Evolutionary conservation across 2,113 vertebrate genomes (phyloP).

Genomic region (Upupa epops): DNA sequence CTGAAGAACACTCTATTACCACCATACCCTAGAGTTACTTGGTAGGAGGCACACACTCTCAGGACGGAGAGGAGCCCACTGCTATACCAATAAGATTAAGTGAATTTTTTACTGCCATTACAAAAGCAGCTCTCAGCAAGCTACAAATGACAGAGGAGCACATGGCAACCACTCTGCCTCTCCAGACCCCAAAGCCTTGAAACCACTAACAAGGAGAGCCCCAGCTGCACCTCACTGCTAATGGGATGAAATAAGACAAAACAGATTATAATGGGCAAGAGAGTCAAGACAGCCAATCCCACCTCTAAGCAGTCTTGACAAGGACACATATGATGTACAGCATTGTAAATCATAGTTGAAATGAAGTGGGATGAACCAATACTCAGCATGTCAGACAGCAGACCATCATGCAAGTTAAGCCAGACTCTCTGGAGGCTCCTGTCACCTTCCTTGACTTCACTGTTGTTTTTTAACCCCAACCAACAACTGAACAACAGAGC

Average conservation of each 20-base stretch:
- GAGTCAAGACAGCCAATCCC: neutral
- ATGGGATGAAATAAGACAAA: neutral
- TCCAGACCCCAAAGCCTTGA: neutral
- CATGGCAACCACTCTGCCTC: neutral
- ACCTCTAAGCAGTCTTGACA: fast-evolving
- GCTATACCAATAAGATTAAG: neutral
- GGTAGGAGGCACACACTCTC: neutral
- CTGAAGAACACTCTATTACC: neutral
- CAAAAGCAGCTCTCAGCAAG: neutral
- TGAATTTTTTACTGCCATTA: neutral
- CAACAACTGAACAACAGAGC: too few relatives aligned
- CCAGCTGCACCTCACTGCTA: neutral
- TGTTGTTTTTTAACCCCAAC: too few relatives aligned
- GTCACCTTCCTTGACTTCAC: too few relatives aligned
- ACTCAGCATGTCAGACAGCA: neutral
- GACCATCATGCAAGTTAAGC: too few relatives aligned
- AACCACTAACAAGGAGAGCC: neutral
- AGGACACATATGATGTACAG: neutral
- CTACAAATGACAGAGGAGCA: neutral
- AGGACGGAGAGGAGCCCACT: neutral
- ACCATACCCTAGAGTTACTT: neutral
- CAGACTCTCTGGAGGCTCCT: too few relatives aligned
- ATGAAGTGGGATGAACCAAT: neutral
- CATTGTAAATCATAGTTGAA: neutral
- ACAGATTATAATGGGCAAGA: neutral